Percentiles rank a stretch among this genome's conserved stretches.
These are phyloP conservation scores for Stigmatopora argus DNA, from an alignment of 2,113 vertebrate species.

Conservation along the genomic window DNA sequence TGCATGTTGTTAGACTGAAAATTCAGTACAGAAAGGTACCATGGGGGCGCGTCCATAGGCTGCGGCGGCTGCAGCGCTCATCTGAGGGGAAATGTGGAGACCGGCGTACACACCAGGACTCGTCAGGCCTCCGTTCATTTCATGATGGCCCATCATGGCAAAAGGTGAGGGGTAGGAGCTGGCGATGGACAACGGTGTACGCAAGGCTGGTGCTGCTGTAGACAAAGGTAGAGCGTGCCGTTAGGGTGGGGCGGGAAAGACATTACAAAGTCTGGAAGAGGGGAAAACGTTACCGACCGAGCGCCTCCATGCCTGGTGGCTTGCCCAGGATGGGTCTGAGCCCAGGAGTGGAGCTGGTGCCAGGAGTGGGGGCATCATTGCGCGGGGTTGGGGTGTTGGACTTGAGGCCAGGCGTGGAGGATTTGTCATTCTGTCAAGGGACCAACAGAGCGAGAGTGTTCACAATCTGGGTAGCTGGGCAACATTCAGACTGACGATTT, in stretches of 20 bases:
- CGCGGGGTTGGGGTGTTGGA: constrained; percentile 92
- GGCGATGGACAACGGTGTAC: constrained; percentile 85
- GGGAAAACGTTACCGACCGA: constrained; percentile 53
- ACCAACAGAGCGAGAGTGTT: constrained; percentile 45
- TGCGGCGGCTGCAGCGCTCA: constrained; percentile 83
- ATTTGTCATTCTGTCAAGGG: constrained; percentile 87
- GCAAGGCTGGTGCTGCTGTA: constrained; percentile 80
- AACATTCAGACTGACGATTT: constrained; percentile 66
- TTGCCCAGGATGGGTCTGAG: constrained; percentile 89
- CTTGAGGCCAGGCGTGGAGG: constrained; percentile 91
- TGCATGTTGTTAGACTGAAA: background rate
- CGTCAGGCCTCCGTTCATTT: constrained; percentile 89
- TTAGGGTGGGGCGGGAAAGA: constrained; percentile 11
- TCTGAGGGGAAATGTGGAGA: constrained; percentile 92
- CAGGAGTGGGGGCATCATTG: constrained; percentile 89
- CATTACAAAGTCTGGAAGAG: constrained; percentile 20
- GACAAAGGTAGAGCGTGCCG: constrained; percentile 19
- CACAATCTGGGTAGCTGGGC: constrained; percentile 51
- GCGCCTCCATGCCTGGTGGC: constrained; percentile 85
- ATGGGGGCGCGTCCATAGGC: constrained; percentile 86
- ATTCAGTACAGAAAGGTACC: constrained; percentile 65
- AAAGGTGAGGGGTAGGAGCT: constrained; percentile 86
- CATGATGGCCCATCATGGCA: constrained; percentile 93
- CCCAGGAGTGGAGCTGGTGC: constrained; percentile 91
- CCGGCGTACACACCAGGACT: constrained; percentile 87